Evolutionary conservation across 2,797 vertebrate species (phyloP).

Genomic region (Typhlichthys subterraneus): DNA sequence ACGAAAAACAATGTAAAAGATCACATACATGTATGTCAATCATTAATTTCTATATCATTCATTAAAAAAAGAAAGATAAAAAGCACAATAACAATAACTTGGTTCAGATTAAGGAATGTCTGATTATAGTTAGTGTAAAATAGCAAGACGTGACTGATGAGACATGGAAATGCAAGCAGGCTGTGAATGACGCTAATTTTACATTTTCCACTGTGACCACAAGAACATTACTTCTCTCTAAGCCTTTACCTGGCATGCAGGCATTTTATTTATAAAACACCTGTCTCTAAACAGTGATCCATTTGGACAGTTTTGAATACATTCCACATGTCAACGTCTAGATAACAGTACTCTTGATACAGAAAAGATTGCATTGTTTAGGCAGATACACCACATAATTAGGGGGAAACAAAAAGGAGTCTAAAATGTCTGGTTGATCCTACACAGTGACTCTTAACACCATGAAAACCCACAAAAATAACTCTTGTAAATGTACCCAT

Average conservation of each 20-base stretch:
- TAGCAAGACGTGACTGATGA: constrained; percentile 15
- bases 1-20: constrained; percentile 15
- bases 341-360: constrained; percentile 77
- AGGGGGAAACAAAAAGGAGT: constrained; percentile 37
- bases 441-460: constrained; percentile 28
- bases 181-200: constrained; percentile 35
- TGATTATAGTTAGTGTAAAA: constrained; percentile 28
- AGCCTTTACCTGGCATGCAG: constrained; percentile 71
- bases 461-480: constrained; percentile 15
- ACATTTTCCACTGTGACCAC: constrained; percentile 57
- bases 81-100: constrained; percentile 37
- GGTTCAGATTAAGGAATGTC: constrained; percentile 68
- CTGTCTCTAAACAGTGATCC: constrained; percentile 40
- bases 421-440: constrained; percentile 44
- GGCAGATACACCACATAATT: constrained; percentile 70
- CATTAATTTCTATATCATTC: constrained; percentile 30
- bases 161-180: constrained; percentile 32
- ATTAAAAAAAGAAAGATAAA: constrained; percentile 43
- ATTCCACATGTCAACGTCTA: constrained; percentile 79
- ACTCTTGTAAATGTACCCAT: constrained; percentile 24
- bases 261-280: constrained; percentile 66
- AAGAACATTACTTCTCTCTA: constrained; percentile 53
- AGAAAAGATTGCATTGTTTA: constrained; percentile 76
- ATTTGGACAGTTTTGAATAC: constrained; percentile 57
- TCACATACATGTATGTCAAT: constrained; percentile 19